Evolutionary conservation across 2,888 invertebrate species (phyloP).

Genomic region (Andricus quercusramuli): DNA sequence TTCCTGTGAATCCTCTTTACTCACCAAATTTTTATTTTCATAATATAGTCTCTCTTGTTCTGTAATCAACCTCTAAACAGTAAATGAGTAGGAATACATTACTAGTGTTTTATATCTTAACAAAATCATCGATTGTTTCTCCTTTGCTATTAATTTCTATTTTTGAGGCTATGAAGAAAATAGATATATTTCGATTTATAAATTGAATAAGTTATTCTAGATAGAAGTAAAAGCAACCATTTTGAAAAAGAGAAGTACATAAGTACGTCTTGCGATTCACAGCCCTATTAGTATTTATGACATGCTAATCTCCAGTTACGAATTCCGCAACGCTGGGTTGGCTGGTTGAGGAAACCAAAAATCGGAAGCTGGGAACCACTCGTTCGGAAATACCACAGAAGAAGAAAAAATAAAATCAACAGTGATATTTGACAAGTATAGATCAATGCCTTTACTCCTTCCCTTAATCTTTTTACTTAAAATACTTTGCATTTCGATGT

Average conservation of each 20-base stretch:
- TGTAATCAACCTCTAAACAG: too few relatives aligned
- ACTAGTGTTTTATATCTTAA: too few relatives aligned
- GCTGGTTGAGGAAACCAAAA: slow-evolving; percentile 61
- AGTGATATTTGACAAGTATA: background rate
- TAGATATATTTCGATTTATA: background rate
- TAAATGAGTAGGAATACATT: too few relatives aligned
- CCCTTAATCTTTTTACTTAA: background rate
- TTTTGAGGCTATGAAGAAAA: too few relatives aligned
- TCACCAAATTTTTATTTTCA: background rate
- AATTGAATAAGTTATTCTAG: background rate
- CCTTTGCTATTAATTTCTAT: too few relatives aligned
- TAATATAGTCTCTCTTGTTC: background rate
- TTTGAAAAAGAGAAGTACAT: background rate
- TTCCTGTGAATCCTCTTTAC: background rate
- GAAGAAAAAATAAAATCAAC: slow-evolving; percentile 46
- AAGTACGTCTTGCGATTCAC: slow-evolving; percentile 40
- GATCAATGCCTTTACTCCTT: background rate
- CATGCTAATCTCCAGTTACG: slow-evolving; percentile 76
- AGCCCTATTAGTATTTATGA: slow-evolving; percentile 74
- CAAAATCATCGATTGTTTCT: too few relatives aligned
- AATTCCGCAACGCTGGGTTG: slow-evolving; percentile 73
- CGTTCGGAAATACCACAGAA: slow-evolving; percentile 63
- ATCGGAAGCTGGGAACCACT: slow-evolving; percentile 61
- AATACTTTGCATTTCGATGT: background rate
- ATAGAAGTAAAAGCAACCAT: background rate